phyloP scores from a whole-genome alignment of 2,113 vertebrate genomes.

The Nothocercus nigrocapillus region DNA sequence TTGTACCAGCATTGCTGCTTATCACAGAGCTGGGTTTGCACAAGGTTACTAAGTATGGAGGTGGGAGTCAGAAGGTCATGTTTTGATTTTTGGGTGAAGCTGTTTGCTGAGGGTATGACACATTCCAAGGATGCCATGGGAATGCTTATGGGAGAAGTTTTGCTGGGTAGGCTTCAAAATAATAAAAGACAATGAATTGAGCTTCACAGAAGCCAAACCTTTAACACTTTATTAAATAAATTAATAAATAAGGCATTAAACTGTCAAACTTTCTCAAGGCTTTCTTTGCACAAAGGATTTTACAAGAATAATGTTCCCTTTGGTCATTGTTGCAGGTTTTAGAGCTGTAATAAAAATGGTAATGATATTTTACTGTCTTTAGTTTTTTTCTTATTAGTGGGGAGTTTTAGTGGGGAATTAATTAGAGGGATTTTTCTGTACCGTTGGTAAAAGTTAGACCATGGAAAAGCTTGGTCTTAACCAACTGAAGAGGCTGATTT shows the following conservation, averaged over 20 bases:
- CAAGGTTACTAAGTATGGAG: background rate
- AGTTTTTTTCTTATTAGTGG: background rate
- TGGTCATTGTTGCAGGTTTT: slow-evolving; percentile 57
- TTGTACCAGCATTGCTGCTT: background rate
- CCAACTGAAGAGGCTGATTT: background rate
- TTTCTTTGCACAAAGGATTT: slow-evolving; percentile 29
- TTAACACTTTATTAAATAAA: background rate
- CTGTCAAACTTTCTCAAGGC: background rate
- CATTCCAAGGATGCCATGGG: slow-evolving; percentile 26
- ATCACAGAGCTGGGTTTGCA: background rate
- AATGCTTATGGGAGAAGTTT: background rate
- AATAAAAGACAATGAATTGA: background rate
- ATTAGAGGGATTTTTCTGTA: background rate
- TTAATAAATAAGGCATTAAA: background rate
- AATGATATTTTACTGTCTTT: background rate
- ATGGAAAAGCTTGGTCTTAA: background rate
- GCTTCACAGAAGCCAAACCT: background rate
- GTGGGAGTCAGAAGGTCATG: background rate
- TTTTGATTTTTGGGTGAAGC: slow-evolving; percentile 27
- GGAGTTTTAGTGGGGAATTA: no score
- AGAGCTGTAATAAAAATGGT: slow-evolving; percentile 61
- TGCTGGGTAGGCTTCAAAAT: background rate
- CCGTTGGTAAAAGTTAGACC: background rate
- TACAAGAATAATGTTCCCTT: slow-evolving; percentile 48
- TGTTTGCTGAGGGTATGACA: background rate